These are phyloP conservation scores for Solea senegalensis DNA, from an alignment of 2,113 vertebrate genomes.

Conservation along the genomic window DNA sequence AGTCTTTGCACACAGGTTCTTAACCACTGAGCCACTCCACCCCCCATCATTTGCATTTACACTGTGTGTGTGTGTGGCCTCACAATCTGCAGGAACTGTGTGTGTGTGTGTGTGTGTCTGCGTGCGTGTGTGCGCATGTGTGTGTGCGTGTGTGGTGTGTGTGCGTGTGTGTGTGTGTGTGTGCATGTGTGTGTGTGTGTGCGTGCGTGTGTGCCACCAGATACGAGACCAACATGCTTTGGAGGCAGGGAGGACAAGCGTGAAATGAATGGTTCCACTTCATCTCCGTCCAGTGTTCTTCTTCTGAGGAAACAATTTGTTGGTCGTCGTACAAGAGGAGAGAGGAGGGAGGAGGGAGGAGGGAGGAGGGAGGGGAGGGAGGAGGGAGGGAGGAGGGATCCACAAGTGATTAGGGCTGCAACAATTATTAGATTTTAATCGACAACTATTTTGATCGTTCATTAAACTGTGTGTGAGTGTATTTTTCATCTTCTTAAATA, in stretches of 20 bases:
- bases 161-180: conserved; percentile 13
- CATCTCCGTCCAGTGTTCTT: conserved; percentile 88
- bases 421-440: too few species aligned
- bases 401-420: conserved; percentile 34
- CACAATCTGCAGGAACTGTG: background rate
- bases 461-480: too few species aligned
- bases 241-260: conserved; percentile 92
- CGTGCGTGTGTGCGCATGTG: conserved; percentile 34
- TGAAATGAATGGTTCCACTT: conserved; percentile 99
- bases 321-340: conserved; percentile 74
- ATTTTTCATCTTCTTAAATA: too few species aligned
- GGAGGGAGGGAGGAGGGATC: conserved; percentile 64
- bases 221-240: conserved; percentile 91
- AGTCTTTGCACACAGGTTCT: too few species aligned
- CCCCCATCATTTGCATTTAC: too few species aligned
- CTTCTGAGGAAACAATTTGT: conserved; percentile 92
- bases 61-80: too few species aligned
- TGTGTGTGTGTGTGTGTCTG: conserved; percentile 15
- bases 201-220: conserved; percentile 71
- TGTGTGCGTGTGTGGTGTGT: conserved; percentile 10
- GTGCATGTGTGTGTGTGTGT: conserved; percentile 19
- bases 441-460: too few species aligned
- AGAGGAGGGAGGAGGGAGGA: conserved; percentile 62
- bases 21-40: too few species aligned
- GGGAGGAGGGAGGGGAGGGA: conserved; percentile 27